Evolutionary conservation across 37 sponge, comb jelly and placozoan species (phyloP).

Genomic region (Agelas oroides): DNA sequence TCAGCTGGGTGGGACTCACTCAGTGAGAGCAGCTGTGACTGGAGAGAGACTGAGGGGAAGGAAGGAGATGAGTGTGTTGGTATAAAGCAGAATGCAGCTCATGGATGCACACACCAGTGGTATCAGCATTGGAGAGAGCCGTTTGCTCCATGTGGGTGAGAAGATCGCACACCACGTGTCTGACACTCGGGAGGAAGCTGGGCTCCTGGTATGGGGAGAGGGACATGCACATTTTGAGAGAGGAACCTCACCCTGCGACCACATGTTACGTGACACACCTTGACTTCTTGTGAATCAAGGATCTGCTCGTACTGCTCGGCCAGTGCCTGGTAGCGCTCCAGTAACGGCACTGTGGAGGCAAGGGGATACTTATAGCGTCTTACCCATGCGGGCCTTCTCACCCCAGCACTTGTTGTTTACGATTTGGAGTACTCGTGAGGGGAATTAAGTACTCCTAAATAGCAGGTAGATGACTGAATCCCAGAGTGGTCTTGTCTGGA

Average conservation of each 20-base stretch:
- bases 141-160: constrained; percentile 12
- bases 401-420: too few relatives aligned
- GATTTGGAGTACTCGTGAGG: neutral
- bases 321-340: constrained; percentile 43
- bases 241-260: too few relatives aligned
- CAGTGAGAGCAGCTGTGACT: constrained; percentile 37
- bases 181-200: neutral
- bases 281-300: neutral
- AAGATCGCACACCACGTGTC: neutral
- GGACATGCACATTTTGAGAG: too few relatives aligned
- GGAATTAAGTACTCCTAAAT: too few relatives aligned
- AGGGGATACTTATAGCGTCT: neutral
- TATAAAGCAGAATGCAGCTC: too few relatives aligned
- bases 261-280: neutral
- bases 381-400: too few relatives aligned
- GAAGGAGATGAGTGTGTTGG: too few relatives aligned
- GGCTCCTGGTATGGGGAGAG: neutral
- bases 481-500: too few relatives aligned
- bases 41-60: neutral
- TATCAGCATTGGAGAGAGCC: neutral
- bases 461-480: too few relatives aligned
- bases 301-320: constrained; percentile 3
- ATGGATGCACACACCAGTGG: neutral
- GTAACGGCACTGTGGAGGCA: constrained; percentile 30
- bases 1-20: constrained; percentile 38